Percentiles rank a stretch among this genome's conserved stretches.
These are phyloP conservation scores for Drosophila imparisetae DNA, from an alignment of 2,888 invertebrate species.

Conservation along the genomic window DNA sequence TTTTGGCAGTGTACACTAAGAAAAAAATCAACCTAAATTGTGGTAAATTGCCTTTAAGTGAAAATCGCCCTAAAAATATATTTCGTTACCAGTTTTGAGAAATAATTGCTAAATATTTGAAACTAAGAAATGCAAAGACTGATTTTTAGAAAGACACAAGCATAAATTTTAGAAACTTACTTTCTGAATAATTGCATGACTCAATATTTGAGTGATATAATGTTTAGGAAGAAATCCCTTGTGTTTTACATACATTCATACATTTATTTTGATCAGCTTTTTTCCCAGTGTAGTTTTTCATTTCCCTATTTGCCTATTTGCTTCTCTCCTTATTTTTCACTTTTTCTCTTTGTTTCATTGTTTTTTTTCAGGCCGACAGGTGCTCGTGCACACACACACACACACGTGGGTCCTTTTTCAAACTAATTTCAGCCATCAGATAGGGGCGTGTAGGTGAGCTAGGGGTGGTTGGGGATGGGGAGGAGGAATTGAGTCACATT, in stretches of 20 bases:
- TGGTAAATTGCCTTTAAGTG: background rate
- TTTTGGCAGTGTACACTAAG: conserved; percentile 9
- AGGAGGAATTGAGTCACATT: conserved; percentile 3
- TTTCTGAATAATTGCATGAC: background rate
- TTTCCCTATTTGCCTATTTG: background rate
- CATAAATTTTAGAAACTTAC: background rate
- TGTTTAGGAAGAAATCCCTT: background rate
- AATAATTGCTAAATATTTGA: background rate
- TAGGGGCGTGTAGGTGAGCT: background rate
- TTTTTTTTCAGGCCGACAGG: conserved; percentile 55
- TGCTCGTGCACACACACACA: conserved; percentile 46
- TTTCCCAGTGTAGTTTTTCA: background rate
- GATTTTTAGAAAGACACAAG: background rate
- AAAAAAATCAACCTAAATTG: background rate
- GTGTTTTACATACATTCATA: too few relatives aligned
- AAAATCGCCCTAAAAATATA: background rate
- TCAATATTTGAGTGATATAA: background rate
- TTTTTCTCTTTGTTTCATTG: conserved; percentile 13
- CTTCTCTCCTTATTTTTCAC: conserved; percentile 23
- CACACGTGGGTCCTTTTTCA: conserved; percentile 53
- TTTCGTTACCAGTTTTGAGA: background rate
- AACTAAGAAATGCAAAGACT: background rate
- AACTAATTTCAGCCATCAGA: conserved; percentile 72
- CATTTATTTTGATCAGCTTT: background rate
- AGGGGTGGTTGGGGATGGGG: background rate